Evolutionary conservation across 2,888 invertebrate genomes (phyloP), one percentile per base, ranked within the genome.

Genomic region (Eustalomyia histrio): DNA sequence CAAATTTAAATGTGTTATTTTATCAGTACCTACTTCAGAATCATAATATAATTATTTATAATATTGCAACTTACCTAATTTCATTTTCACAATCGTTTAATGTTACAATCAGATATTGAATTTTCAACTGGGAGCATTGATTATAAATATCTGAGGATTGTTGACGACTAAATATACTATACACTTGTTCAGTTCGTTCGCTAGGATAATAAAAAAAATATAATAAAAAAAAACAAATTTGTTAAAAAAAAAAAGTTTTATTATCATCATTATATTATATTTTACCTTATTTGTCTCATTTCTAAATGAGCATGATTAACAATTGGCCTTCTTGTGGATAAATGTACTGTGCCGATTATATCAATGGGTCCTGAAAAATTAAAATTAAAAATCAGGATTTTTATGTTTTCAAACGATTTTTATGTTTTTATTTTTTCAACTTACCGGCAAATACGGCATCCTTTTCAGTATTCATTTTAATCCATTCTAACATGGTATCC

Each of bases 291-390:
- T 67, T 94, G 94, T 35, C 92, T 92, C 90, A 95, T 94, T 89
- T 97, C 97, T 87, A 97, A 96, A 87, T 97, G 97, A 0, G 97
- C 97, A 90, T 97, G 97, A 83, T 96, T 95, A 0, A 96, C 94
- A 60, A 97, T 93, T 0, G 97, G 95, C 33, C 97, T 91, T 8
- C 93, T 91, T 0, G 97, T 95, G 12, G 94, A 93, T 72, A 97
- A 90, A 91, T 97, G 93, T 14, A 97, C 92, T 50, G 95, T 94
- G 10, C 97, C 96, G 92, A 96, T 94, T 0, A 96, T 92, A 0
- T 97, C 95, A 94, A 97, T 95, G 60, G 97, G 95, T 6, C 97
- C 97, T 88, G 24, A 1, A 63, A 63, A 76, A 55, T 35, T n/a
- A 24, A 52, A 10, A 35, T n/a, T n/a, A 33, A 18, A 53, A 18